Evolutionary conservation across 2,888 invertebrate species (phyloP).

Genomic region (Yponomeuta cagnagella): DNA sequence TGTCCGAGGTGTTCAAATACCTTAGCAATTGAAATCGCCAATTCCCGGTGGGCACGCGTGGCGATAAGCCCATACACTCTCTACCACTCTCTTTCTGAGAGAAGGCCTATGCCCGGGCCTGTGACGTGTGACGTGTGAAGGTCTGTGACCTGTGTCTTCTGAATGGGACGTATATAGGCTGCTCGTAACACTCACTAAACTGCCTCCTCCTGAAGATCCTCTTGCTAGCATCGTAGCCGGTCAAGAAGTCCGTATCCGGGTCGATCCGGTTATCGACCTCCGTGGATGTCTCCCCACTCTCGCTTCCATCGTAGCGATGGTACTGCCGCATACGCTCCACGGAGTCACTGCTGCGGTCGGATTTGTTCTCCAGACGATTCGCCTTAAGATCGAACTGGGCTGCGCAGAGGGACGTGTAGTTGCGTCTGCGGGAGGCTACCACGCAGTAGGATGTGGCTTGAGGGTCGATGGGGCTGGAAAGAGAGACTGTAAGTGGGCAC

Average conservation of each 20-base stretch:
- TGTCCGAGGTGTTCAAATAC: too few species aligned
- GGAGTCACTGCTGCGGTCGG: slow-evolving; percentile 2
- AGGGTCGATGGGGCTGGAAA: slow-evolving; percentile 63
- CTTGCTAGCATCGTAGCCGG: slow-evolving; percentile 48
- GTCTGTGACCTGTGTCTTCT: too few species aligned
- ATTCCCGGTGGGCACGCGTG: too few species aligned
- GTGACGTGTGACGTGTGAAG: too few species aligned
- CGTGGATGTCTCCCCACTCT: neutral
- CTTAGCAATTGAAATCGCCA: too few species aligned
- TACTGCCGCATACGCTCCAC: neutral
- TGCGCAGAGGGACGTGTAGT: slow-evolving; percentile 64
- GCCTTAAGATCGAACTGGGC: slow-evolving; percentile 53
- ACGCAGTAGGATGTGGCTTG: slow-evolving; percentile 64
- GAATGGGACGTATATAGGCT: too few species aligned
- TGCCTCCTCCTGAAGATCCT: slow-evolving; percentile 53
- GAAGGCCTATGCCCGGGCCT: too few species aligned
- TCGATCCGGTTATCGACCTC: slow-evolving; percentile 52
- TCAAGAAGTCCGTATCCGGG: slow-evolving; percentile 38
- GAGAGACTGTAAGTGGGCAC: slow-evolving; percentile 11
- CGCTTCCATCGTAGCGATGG: neutral
- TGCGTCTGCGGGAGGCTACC: slow-evolving; percentile 55
- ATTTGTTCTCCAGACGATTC: slow-evolving; percentile 38
- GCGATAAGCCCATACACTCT: too few species aligned
- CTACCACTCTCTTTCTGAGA: too few species aligned
- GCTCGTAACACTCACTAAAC: slow-evolving; percentile 44